Conservation (phyloP, 2,113 vertebrate species). For the Cichladusa arquata region DNA sequence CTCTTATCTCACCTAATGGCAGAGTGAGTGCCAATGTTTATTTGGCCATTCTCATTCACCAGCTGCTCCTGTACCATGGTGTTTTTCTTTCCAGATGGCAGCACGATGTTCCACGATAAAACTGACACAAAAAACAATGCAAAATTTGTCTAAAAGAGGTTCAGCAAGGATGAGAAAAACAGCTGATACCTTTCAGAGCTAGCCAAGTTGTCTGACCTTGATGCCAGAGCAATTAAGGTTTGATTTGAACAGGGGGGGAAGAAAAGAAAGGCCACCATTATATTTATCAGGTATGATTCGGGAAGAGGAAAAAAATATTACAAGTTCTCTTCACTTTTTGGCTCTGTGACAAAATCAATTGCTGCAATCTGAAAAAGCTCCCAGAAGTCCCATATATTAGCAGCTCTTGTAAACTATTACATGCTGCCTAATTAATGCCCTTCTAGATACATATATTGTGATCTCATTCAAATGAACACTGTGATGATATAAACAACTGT, state of each 20-base stretch:
- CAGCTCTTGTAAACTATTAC: constrained; percentile 29
- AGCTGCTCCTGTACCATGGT: constrained; percentile 77
- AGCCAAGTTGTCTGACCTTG: constrained; percentile 74
- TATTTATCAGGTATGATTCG: constrained; percentile 72
- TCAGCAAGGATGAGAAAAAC: constrained; percentile 79
- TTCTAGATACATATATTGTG: constrained; percentile 39
- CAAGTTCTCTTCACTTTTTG: constrained; percentile 8
- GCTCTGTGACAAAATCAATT: constrained; percentile 61
- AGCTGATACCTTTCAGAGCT: constrained; percentile 77
- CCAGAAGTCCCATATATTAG: constrained; percentile 56
- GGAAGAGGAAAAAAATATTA: constrained; percentile 1
- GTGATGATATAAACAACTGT: constrained; percentile 21
- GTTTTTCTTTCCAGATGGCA: constrained; percentile 82
- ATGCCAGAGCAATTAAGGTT: constrained; percentile 76
- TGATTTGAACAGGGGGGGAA: constrained; percentile 68
- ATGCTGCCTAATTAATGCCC: constrained; percentile 60
- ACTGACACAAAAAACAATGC: constrained; percentile 80
- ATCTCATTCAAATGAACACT: constrained; percentile 47
- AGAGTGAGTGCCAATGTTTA: constrained; percentile 78
- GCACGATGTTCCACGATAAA: constrained; percentile 79
- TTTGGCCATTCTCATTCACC: constrained; percentile 77
- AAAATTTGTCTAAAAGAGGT: constrained; percentile 80
- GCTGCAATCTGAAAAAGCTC: constrained; percentile 42
- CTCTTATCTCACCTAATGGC: constrained; percentile 80
- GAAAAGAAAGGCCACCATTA: constrained; percentile 35